Evolutionary conservation across 2,113 vertebrate genomes (phyloP).

Genomic region (Platichthys stellatus): DNA sequence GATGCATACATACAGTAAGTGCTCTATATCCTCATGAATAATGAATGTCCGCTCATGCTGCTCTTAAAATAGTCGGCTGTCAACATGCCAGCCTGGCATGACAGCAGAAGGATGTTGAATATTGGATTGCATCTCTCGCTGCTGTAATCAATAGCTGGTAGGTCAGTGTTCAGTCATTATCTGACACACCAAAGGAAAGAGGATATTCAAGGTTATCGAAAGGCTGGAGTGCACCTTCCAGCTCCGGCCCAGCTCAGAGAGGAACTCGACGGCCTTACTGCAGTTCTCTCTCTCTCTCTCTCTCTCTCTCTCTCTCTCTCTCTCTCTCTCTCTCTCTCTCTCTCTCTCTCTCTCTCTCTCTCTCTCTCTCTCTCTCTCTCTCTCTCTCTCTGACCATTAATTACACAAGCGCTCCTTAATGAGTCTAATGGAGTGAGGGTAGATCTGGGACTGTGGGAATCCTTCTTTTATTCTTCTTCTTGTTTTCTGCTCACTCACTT

Average conservation of each 20-base stretch:
- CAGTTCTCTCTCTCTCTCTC: not conserved
- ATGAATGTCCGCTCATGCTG: slow-evolving; percentile 57
- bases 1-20: slow-evolving; percentile 23
- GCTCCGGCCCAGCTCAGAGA: not conserved
- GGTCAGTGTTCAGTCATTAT: slow-evolving; percentile 33
- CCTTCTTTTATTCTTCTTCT: not conserved
- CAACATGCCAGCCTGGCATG: slow-evolving; percentile 47
- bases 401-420: not conserved
- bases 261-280: not conserved
- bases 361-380: not conserved
- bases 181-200: slow-evolving; percentile 43
- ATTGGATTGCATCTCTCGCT: slow-evolving; percentile 52
- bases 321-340: too few species aligned
- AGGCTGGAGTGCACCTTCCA: not conserved
- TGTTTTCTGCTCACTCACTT: not conserved
- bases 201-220: slow-evolving; percentile 45
- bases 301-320: slow-evolving; percentile 27
- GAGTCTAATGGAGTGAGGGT: slow-evolving; percentile 21
- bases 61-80: slow-evolving; percentile 66
- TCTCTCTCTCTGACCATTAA: slow-evolving; percentile 46
- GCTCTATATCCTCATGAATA: slow-evolving; percentile 59
- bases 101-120: slow-evolving; percentile 37
- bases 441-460: slow-evolving; percentile 6
- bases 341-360: slow-evolving; percentile 27
- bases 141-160: slow-evolving; percentile 58